phyloP scores from a whole-genome alignment of 2,888 invertebrate genomes.

The Volucella inflata region DNA sequence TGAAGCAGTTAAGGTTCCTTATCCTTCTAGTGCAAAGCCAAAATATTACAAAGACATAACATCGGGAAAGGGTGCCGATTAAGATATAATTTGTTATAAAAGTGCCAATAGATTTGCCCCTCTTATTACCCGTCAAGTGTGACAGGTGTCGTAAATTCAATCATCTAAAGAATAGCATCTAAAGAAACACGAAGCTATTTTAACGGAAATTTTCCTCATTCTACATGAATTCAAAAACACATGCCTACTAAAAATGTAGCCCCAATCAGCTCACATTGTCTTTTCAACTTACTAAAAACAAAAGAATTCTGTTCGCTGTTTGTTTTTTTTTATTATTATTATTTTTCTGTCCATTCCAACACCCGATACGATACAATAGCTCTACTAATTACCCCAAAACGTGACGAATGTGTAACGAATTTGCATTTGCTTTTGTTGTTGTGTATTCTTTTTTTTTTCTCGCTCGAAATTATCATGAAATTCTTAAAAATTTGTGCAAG shows the following conservation, averaged over 20 bases:
- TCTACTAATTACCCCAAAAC: slow-evolving; percentile 34
- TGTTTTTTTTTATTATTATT: neutral
- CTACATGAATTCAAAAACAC: no score
- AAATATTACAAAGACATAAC: no score
- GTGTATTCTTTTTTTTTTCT: neutral
- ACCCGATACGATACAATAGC: slow-evolving; percentile 9
- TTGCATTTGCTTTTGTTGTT: neutral
- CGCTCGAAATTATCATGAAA: slow-evolving; percentile 14
- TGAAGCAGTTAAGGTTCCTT: no score
- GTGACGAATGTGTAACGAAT: slow-evolving; percentile 50
- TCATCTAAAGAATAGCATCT: no score
- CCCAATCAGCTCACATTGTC: slow-evolving; percentile 9
- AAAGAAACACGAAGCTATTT: no score
- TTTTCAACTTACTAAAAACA: slow-evolving; percentile 5
- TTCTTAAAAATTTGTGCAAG: slow-evolving; percentile 22
- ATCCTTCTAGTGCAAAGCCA: no score
- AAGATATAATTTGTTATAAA: no score
- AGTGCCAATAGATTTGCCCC: no score
- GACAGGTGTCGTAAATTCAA: no score
- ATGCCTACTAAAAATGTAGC: neutral
- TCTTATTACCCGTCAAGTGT: no score
- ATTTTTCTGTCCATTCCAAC: slow-evolving; percentile 15
- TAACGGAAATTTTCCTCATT: no score
- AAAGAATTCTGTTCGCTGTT: slow-evolving; percentile 16
- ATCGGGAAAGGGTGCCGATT: no score